A percentile compares a stretch with the other conserved stretches of the same genome.
Conservation (phyloP, 64 coral and sea anemone genomes). For the Actinia equina region DNA sequence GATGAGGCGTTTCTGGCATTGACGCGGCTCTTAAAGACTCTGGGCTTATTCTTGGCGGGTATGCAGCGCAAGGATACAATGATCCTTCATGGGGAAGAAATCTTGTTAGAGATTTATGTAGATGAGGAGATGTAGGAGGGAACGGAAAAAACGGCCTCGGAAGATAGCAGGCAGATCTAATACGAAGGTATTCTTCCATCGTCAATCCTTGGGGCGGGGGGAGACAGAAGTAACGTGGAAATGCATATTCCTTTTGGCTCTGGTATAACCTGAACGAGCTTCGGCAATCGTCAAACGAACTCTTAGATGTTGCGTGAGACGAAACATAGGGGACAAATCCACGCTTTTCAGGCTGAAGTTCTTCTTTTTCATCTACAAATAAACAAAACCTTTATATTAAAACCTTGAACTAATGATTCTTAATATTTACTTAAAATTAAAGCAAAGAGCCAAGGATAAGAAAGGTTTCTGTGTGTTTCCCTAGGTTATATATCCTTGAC, state of each 20-base stretch:
- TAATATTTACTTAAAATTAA: background rate
- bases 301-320: background rate
- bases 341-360: background rate
- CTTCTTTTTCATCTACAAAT: background rate
- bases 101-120: background rate
- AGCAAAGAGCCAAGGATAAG: background rate
- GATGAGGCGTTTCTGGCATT: background rate
- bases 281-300: background rate
- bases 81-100: background rate
- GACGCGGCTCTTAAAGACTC: background rate
- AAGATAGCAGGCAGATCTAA: constrained; percentile 1
- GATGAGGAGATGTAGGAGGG: background rate
- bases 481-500: background rate
- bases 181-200: constrained; percentile 12
- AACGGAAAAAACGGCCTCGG: constrained; percentile 13
- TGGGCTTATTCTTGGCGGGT: background rate
- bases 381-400: background rate
- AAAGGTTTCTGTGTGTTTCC: background rate
- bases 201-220: constrained; percentile 17
- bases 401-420: background rate
- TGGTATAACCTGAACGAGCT: background rate
- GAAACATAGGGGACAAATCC: constrained; percentile 1
- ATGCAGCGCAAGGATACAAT: background rate
- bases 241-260: background rate
- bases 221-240: background rate